These are phyloP conservation scores for Ormyrus labotus DNA, from an alignment of 2,888 invertebrate genomes.

Conservation along the genomic window DNA sequence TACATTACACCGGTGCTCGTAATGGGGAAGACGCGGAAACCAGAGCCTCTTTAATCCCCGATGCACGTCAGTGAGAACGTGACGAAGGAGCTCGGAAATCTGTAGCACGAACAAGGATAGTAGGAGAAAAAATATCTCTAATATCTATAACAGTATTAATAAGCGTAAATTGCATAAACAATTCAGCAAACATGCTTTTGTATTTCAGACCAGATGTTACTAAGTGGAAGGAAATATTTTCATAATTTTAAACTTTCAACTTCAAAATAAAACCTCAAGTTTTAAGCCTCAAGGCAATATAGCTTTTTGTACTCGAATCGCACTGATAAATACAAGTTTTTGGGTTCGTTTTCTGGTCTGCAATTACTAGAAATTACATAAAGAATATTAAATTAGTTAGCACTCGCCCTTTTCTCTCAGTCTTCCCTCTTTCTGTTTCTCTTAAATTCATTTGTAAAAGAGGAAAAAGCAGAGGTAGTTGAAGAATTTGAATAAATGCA, in stretches of 20 bases:
- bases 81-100: neutral
- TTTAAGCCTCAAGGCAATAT: too few relatives aligned
- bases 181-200: too few relatives aligned
- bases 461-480: neutral
- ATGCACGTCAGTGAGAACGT: slow-evolving; percentile 26
- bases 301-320: too few relatives aligned
- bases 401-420: neutral
- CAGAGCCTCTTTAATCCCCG: slow-evolving; percentile 17
- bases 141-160: neutral
- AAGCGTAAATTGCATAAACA: neutral
- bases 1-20: neutral
- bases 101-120: neutral
- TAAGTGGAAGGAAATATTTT: too few relatives aligned
- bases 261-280: too few relatives aligned
- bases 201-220: too few relatives aligned
- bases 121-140: neutral
- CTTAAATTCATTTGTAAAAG: slow-evolving; percentile 9
- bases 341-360: neutral
- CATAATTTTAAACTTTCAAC: too few relatives aligned
- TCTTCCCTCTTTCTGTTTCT: neutral
- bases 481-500: slow-evolving; percentile 41
- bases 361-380: slow-evolving; percentile 34
- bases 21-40: slow-evolving; percentile 9
- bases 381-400: slow-evolving; percentile 43
- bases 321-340: too few relatives aligned